Evolutionary conservation across 2,113 vertebrate species (phyloP).

Genomic region (Phodopus roborovskii): DNA sequence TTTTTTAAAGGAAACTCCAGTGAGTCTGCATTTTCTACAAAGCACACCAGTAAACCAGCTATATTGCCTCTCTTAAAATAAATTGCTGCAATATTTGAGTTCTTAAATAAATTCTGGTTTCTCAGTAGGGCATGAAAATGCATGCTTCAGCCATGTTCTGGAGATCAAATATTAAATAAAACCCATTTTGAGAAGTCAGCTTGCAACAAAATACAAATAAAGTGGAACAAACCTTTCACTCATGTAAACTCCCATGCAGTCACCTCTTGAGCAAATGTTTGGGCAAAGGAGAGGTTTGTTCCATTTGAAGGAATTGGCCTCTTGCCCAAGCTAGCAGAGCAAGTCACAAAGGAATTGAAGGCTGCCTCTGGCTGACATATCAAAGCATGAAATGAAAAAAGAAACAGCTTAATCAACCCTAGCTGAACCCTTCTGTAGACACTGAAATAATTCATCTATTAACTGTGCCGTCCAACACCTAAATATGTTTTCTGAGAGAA

Average conservation of each 20-base stretch:
- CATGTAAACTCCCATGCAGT: neutral
- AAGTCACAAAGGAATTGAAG: neutral
- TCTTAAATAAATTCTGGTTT: slow-evolving; percentile 57
- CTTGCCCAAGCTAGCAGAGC: neutral
- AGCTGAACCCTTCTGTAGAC: neutral
- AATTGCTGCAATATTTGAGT: neutral
- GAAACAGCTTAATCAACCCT: slow-evolving; percentile 53
- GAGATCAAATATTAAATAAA: slow-evolving; percentile 57
- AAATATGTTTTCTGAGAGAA: neutral
- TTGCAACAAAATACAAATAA: slow-evolving; percentile 22
- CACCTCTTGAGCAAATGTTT: neutral
- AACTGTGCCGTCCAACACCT: neutral
- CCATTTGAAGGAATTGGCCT: neutral
- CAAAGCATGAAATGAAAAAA: neutral
- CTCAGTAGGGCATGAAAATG: neutral
- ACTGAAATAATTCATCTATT: neutral
- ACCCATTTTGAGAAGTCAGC: neutral
- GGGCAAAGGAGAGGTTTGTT: slow-evolving; percentile 6
- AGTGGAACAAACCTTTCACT: neutral
- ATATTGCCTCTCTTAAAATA: neutral
- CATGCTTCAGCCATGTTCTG: neutral
- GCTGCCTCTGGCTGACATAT: slow-evolving; percentile 8
- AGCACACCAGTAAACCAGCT: neutral
- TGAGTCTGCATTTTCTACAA: neutral
- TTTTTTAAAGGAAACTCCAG: neutral